Conservation (phyloP, 2,797 vertebrate genomes). For the Megaceryle alcyon region DNA sequence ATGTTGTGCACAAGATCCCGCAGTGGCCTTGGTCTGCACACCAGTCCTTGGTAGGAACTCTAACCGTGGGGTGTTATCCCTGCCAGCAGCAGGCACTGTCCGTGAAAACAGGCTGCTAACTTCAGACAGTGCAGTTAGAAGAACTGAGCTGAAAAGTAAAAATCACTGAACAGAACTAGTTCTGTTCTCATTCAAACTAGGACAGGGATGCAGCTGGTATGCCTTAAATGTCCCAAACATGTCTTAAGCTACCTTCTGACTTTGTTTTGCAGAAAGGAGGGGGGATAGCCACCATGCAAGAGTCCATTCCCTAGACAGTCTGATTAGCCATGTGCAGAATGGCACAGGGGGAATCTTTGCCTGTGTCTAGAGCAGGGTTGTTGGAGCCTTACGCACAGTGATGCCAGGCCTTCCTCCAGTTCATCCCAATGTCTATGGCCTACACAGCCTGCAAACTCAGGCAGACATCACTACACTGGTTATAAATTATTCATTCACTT, state of each 20-base stretch:
- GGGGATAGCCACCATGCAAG: not conserved
- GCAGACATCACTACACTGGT: not conserved
- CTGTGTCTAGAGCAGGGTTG: not conserved
- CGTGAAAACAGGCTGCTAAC: too few species aligned
- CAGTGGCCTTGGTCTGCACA: too few species aligned
- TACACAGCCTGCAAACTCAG: not conserved
- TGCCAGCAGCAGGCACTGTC: too few species aligned
- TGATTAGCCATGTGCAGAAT: not conserved
- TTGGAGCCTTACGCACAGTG: not conserved
- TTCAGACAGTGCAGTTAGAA: too few species aligned
- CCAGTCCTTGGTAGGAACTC: too few species aligned
- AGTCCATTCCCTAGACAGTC: not conserved
- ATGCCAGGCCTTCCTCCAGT: not conserved
- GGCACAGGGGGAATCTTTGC: not conserved
- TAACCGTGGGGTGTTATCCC: too few species aligned
- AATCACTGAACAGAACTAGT: too few species aligned
- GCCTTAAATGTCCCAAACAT: not conserved
- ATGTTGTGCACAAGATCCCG: too few species aligned
- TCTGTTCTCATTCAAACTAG: too few species aligned
- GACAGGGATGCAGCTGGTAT: not conserved
- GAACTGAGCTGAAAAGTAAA: too few species aligned
- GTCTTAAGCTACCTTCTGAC: not conserved
- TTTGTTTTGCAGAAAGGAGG: not conserved
- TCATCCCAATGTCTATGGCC: fast-evolving
- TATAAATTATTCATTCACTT: not conserved